Evolutionary conservation across 2,113 vertebrate species (phyloP).

Genomic region (Mirza zaza): DNA sequence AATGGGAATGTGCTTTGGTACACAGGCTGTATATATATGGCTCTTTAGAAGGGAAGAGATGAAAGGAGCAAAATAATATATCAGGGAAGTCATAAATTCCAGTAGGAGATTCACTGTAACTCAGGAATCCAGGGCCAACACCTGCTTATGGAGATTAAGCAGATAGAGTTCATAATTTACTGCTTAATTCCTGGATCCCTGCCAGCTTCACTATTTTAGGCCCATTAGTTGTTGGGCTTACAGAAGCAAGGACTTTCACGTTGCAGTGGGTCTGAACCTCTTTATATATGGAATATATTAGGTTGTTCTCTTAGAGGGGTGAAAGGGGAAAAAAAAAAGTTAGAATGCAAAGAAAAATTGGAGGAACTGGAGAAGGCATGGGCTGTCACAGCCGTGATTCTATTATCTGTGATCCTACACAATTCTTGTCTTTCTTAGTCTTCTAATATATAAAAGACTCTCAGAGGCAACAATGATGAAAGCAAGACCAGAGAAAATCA

Average conservation of each 20-base stretch:
- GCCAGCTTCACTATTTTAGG: not conserved
- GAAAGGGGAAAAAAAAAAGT: not conserved
- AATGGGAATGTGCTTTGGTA: not conserved
- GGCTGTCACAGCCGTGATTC: not conserved
- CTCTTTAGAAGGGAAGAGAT: not conserved
- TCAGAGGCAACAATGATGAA: not conserved
- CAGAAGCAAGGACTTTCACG: not conserved
- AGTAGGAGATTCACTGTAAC: not conserved
- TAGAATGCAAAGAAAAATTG: not conserved
- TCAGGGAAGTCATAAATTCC: not conserved
- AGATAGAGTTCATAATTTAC: not conserved
- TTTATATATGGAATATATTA: not conserved
- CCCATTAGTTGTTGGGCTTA: not conserved
- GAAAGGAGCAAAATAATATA: not conserved
- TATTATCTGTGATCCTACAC: not conserved
- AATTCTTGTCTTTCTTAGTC: not conserved
- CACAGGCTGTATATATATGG: rapidly evolving
- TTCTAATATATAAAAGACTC: not conserved
- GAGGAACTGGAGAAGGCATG: not conserved
- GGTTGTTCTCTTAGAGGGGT: not conserved
- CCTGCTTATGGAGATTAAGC: not conserved
- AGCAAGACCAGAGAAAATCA: not conserved
- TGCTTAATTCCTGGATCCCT: not conserved
- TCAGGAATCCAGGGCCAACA: not conserved
- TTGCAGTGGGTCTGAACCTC: not conserved